Conservation (phyloP, 2,797 vertebrate genomes). For the Sarcophilus harrisii region DNA sequence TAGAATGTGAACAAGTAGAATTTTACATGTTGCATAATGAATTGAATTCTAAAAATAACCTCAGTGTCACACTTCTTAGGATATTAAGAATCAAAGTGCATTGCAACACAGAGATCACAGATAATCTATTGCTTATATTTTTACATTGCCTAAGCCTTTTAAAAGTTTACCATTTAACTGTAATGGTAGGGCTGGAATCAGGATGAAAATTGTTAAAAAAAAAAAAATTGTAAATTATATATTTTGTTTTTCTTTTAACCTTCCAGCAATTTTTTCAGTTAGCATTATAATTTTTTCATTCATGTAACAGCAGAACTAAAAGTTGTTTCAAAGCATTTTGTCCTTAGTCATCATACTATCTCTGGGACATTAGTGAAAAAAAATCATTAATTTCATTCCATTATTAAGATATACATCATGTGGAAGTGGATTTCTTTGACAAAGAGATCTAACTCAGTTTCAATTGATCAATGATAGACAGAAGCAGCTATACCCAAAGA, state of each 20-base stretch:
- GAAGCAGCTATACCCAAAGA: too few relatives aligned
- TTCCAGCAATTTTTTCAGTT: background rate
- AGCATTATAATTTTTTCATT: background rate
- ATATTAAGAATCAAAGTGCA: conserved; percentile 15
- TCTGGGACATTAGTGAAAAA: background rate
- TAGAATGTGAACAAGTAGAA: conserved; percentile 35
- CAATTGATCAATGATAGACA: too few relatives aligned
- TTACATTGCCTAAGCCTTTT: background rate
- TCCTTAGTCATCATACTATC: background rate
- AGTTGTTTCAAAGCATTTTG: background rate
- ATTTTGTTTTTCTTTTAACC: background rate
- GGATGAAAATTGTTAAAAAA: too few relatives aligned
- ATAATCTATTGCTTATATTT: background rate
- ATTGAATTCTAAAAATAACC: background rate
- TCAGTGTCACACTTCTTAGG: background rate
- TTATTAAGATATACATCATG: background rate
- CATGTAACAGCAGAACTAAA: background rate
- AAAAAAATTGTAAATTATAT: background rate
- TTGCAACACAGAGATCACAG: background rate
- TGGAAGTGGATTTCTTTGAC: too few relatives aligned
- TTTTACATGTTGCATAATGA: conserved; percentile 36
- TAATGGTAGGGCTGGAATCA: background rate
- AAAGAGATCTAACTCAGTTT: too few relatives aligned
- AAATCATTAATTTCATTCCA: conserved; percentile 3
- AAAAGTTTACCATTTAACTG: background rate